Evolutionary conservation across 2,797 vertebrate species (phyloP).

Genomic region (Lithobates pipiens): DNA sequence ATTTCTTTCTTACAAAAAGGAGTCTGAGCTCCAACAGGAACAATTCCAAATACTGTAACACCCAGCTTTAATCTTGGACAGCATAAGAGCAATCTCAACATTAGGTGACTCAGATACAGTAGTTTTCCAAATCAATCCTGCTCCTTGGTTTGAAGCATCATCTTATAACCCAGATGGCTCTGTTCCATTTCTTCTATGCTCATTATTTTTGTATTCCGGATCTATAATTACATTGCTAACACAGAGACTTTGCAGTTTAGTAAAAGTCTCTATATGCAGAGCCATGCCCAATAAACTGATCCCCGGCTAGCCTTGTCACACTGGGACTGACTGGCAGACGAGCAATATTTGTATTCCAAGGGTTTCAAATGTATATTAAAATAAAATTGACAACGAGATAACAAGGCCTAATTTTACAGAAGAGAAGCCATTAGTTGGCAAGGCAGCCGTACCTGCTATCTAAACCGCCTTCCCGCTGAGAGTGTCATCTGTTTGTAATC

Average conservation of each 20-base stretch:
- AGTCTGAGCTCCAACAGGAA: conserved; percentile 14
- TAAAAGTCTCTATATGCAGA: conserved; percentile 68
- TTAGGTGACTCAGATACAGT: conserved; percentile 26
- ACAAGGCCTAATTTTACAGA: conserved; percentile 56
- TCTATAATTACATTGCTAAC: conserved; percentile 69
- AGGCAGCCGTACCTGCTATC: conserved; percentile 1
- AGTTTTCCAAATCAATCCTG: conserved; percentile 51
- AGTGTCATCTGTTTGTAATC: conserved; percentile 56
- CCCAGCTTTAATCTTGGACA: conserved; percentile 19
- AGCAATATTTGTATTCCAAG: conserved; percentile 61
- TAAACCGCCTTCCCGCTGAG: conserved; percentile 33
- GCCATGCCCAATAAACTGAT: conserved; percentile 69
- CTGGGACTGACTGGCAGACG: conserved; percentile 43
- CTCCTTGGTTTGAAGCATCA: conserved; percentile 28
- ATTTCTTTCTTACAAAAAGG: neutral
- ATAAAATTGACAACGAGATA: conserved; percentile 61
- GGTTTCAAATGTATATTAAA: conserved; percentile 62
- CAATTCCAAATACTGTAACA: conserved; percentile 10
- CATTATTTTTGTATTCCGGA: conserved; percentile 65
- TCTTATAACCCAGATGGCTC: conserved; percentile 64
- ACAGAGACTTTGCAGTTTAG: conserved; percentile 71
- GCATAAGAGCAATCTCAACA: conserved; percentile 45
- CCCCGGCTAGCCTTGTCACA: conserved; percentile 63
- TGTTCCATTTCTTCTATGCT: conserved; percentile 63
- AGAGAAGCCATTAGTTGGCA: conserved; percentile 35